phyloP scores from a whole-genome alignment of 2,113 vertebrate species.

The Amphiprion percula region DNA sequence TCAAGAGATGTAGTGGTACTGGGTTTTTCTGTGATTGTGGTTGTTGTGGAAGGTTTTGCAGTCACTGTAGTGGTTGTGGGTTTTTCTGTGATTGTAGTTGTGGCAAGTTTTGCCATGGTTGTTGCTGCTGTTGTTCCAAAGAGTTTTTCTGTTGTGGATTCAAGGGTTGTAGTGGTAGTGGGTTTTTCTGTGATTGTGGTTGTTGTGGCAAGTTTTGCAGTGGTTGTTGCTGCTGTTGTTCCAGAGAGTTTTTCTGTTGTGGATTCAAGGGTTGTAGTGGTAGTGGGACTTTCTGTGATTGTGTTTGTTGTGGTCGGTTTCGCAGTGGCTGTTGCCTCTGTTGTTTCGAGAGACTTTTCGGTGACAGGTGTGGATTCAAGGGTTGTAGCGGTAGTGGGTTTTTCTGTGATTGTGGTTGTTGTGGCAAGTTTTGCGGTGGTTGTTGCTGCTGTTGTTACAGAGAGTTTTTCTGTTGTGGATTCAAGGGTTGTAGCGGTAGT shows the following conservation, averaged over 20 bases:
- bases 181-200: constrained; percentile 1
- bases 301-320: neutral
- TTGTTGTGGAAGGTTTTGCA: neutral
- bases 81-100: neutral
- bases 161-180: neutral
- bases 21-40: constrained; percentile 5
- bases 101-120: neutral
- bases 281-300: neutral
- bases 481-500: too few species aligned
- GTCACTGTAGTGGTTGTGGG: too few species aligned
- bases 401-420: neutral
- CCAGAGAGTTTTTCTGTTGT: neutral
- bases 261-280: neutral
- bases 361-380: neutral
- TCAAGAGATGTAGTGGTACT: neutral
- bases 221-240: neutral
- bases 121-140: too few species aligned
- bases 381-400: neutral
- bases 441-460: neutral
- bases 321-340: neutral
- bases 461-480: neutral
- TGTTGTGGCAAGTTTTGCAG: neutral
- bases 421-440: neutral
- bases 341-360: neutral
- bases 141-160: neutral